phyloP scores from a whole-genome alignment of 1,140 invertebrate genomes.

The Chionoecetes opilio region DNA sequence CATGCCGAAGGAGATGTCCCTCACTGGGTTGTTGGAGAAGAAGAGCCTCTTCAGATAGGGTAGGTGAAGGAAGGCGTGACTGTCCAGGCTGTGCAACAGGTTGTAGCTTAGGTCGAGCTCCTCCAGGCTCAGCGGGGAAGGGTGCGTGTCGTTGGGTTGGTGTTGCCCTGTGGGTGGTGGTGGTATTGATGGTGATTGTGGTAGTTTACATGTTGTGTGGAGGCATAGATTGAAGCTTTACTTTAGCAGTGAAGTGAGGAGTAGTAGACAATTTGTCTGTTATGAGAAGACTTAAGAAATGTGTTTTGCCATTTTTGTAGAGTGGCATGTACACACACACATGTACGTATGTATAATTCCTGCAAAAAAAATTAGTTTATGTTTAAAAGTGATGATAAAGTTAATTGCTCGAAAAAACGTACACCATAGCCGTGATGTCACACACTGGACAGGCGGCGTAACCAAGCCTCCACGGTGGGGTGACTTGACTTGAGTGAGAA shows the following conservation, averaged over 20 bases:
- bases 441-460: no score
- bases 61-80: conserved; percentile 56
- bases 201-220: neutral
- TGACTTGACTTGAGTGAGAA: no score
- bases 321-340: no score
- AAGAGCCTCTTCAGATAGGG: conserved; percentile 60
- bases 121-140: conserved; percentile 19
- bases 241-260: neutral
- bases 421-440: no score
- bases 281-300: no score
- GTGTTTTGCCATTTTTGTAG: no score
- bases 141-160: conserved; percentile 30
- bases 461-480: no score
- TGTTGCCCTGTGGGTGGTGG: neutral
- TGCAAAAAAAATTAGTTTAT: no score
- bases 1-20: conserved; percentile 59
- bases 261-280: no score
- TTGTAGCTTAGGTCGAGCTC: conserved; percentile 66
- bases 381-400: no score
- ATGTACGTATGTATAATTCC: no score
- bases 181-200: neutral
- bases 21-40: conserved; percentile 62
- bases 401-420: no score
- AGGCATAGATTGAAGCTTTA: neutral
- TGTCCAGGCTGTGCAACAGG: neutral